Conservation (phyloP, 2,113 vertebrate genomes). For the Triplophysa dalaica region DNA sequence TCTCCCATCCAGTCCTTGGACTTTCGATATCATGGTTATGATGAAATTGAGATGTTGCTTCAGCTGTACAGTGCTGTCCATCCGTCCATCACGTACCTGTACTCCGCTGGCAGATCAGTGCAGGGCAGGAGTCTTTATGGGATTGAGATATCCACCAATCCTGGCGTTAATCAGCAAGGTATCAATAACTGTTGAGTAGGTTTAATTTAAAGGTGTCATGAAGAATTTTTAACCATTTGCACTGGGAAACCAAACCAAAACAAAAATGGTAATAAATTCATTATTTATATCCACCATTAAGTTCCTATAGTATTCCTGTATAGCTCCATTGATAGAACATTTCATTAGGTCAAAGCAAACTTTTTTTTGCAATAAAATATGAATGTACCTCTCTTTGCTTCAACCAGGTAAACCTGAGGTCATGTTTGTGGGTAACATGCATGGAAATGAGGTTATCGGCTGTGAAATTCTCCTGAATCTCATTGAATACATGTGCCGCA, state of each 20-base stretch:
- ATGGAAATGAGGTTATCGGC: slow-evolving; percentile 34
- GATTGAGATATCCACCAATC: slow-evolving; percentile 93
- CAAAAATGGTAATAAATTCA: too few species aligned
- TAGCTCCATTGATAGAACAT: too few species aligned
- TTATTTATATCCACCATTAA: too few species aligned
- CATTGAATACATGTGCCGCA: slow-evolving; percentile 43
- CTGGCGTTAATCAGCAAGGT: slow-evolving; percentile 61
- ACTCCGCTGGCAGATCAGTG: slow-evolving; percentile 84
- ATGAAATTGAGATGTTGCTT: slow-evolving; percentile 92
- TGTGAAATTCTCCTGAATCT: slow-evolving; percentile 43
- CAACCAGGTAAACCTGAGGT: slow-evolving; percentile 45
- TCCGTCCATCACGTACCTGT: slow-evolving; percentile 79
- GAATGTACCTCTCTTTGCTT: neutral
- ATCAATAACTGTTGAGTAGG: neutral
- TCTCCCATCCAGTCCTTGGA: slow-evolving; percentile 79
- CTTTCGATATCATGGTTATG: slow-evolving; percentile 87
- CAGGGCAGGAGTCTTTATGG: slow-evolving; percentile 84
- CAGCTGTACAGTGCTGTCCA: slow-evolving; percentile 82
- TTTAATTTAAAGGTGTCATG: too few species aligned
- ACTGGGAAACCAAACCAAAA: too few species aligned
- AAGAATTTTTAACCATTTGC: too few species aligned
- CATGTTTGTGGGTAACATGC: slow-evolving; percentile 40
- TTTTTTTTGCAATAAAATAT: too few species aligned
- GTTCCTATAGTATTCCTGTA: too few species aligned
- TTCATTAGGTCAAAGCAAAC: too few species aligned